phyloP scores from a whole-genome alignment of 2,113 vertebrate species.

The Centropristis striata region DNA sequence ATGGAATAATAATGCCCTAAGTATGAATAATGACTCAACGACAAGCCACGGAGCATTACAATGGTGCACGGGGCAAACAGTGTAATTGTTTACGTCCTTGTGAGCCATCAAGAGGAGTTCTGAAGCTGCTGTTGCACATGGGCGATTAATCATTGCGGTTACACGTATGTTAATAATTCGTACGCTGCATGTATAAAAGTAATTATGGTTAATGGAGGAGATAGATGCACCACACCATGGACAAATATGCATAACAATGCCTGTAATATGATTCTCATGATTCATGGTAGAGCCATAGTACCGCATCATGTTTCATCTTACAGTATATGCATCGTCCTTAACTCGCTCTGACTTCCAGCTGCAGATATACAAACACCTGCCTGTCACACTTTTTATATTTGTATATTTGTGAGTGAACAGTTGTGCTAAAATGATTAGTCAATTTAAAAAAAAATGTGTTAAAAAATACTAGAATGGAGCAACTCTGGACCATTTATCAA shows the following conservation, averaged over 20 bases:
- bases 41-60: conserved; percentile 67
- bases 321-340: conserved; percentile 2
- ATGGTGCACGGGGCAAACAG: conserved; percentile 48
- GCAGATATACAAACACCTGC: neutral
- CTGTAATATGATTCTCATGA: conserved; percentile 58
- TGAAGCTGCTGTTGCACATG: conserved; percentile 48
- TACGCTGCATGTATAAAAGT: conserved; percentile 72
- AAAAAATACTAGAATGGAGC: neutral
- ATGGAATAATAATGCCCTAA: conserved; percentile 79
- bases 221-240: conserved; percentile 63
- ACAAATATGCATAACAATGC: conserved; percentile 62
- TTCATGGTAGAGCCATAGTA: conserved; percentile 29
- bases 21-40: conserved; percentile 81
- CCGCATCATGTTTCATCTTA: neutral
- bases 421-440: too few species aligned
- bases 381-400: neutral
- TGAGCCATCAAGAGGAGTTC: conserved; percentile 63
- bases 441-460: too few species aligned
- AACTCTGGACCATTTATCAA: neutral
- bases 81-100: conserved; percentile 78
- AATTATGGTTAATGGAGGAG: conserved; percentile 68
- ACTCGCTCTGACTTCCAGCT: neutral
- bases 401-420: neutral
- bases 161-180: conserved; percentile 69
- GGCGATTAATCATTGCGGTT: conserved; percentile 69